Base-by-base conservation (phyloP, 1,140 invertebrate species). In the Diachasmimorpha longicaudata region DNA sequence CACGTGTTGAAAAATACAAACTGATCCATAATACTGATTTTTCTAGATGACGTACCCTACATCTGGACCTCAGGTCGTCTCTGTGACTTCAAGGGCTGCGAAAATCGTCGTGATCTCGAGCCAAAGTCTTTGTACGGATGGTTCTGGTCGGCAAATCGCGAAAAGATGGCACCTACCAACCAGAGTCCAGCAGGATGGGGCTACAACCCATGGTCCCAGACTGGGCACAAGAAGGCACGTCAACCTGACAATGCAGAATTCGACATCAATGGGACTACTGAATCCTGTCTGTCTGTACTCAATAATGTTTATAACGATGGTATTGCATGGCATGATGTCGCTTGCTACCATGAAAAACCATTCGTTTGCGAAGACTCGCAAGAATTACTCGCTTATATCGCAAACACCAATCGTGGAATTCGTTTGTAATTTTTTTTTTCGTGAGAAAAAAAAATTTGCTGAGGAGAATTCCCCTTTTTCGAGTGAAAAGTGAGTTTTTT, bases 291-390 rank as follows among this genome's bases (percentile, higher is more conserved):
- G 75, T 94, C 94, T 11, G 91, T 97, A 52, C 89, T 96, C 39
- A 97, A 97, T 90, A 96, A 97, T 86, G 95, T 97, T 0, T 97
- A 97, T 91, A 95, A 95, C 77, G 96, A 97, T 85, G 96, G 95
- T 68, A 95, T 97, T 81, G 94, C 93, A 68, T 97, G 95, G 95
- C 96, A 97, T 88, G 96, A 97, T 86, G 95, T 97, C 44, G 96
- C 95, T 75, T 97, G 96, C 86, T 96, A 97, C 87, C 96, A 97
- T 85, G 95, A 96, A 87, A 97, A 97, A 84, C 95, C 95, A 0
- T 92, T 96, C 84, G 91, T 97, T 78, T 97, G 96, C 86, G 96
- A 97, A 85, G 96, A 97, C 86, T 94, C 92, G 68, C 94, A 96
- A 70, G 95, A 96, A 85, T 91, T 97, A 55, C 90, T 97, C 74